These are phyloP conservation scores for Argya squamiceps DNA, from an alignment of 2,797 vertebrate genomes.

Conservation along the genomic window DNA sequence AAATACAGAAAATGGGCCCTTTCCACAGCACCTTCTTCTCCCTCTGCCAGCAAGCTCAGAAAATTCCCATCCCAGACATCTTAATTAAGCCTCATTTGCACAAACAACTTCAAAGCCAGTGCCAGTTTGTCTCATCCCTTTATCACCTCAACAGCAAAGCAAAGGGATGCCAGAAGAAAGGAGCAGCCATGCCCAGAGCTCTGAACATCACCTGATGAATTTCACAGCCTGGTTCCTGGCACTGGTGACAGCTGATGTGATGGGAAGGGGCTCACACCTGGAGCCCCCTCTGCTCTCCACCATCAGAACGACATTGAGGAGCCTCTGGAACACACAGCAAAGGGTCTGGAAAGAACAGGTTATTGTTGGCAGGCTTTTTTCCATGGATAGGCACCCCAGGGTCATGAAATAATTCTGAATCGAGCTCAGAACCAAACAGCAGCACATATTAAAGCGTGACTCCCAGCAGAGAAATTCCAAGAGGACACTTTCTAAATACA, in stretches of 20 bases:
- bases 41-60: background rate
- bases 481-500: background rate
- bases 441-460: background rate
- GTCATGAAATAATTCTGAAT: background rate
- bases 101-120: conserved; percentile 7
- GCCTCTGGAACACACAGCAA: conserved; percentile 78
- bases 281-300: conserved; percentile 68
- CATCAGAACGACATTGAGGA: conserved; percentile 90
- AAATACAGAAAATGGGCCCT: background rate
- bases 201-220: conserved; percentile 86
- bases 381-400: background rate
- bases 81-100: conserved; percentile 43
- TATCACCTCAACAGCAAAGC: background rate
- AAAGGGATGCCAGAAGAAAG: background rate
- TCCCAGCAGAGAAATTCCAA: background rate
- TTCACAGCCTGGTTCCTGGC: conserved; percentile 82
- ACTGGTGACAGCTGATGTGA: conserved; percentile 70
- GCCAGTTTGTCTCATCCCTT: background rate
- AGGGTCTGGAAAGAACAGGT: conserved; percentile 77
- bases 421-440: background rate
- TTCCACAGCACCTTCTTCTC: background rate
- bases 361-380: background rate
- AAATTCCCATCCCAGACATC: background rate
- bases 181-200: background rate
- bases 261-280: conserved; percentile 55